These are phyloP conservation scores for Subanguina moxae DNA, from an alignment of 1,140 invertebrate species.

Conservation along the genomic window DNA sequence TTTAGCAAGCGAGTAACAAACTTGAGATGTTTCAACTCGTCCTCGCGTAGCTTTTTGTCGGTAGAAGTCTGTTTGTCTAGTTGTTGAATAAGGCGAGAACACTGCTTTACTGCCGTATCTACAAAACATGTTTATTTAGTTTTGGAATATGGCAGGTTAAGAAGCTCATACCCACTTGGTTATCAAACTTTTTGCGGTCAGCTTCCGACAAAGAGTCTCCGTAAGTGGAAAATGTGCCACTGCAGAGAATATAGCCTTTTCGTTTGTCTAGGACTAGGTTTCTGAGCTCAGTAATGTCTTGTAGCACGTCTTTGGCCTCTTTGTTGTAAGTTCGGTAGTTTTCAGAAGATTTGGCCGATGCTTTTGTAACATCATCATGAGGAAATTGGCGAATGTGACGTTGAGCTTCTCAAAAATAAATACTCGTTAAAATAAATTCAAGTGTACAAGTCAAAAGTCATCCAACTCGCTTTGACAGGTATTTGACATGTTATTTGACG, in stretches of 20 bases:
- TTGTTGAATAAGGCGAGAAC: slow-evolving; percentile 36
- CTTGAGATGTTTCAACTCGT: slow-evolving; percentile 38
- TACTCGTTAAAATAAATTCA: background rate
- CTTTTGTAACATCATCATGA: slow-evolving; percentile 6
- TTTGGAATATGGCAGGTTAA: no score
- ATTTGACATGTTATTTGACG: no score
- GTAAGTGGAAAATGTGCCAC: slow-evolving; percentile 40
- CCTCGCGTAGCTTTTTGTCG: slow-evolving; percentile 26
- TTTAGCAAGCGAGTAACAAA: slow-evolving; percentile 31
- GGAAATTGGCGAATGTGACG: background rate
- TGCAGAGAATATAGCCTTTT: slow-evolving; percentile 41
- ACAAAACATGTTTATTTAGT: background rate
- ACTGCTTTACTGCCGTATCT: slow-evolving; percentile 47
- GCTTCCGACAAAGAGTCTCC: slow-evolving; percentile 43
- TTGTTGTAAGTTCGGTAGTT: slow-evolving; percentile 36
- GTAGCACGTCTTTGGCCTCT: slow-evolving; percentile 37
- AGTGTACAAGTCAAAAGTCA: no score
- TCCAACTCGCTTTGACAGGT: no score
- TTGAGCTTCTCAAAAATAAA: background rate
- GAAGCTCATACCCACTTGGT: slow-evolving; percentile 37
- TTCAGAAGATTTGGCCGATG: slow-evolving; percentile 3
- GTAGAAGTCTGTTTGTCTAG: slow-evolving; percentile 33
- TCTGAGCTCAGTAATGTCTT: slow-evolving; percentile 44
- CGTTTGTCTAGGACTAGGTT: slow-evolving; percentile 49
- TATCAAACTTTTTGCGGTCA: slow-evolving; percentile 42